A percentile compares a stretch with the other conserved stretches of the same genome.
These are phyloP conservation scores for Hemaris fuciformis DNA, from an alignment of 2,888 invertebrate genomes.

Conservation along the genomic window DNA sequence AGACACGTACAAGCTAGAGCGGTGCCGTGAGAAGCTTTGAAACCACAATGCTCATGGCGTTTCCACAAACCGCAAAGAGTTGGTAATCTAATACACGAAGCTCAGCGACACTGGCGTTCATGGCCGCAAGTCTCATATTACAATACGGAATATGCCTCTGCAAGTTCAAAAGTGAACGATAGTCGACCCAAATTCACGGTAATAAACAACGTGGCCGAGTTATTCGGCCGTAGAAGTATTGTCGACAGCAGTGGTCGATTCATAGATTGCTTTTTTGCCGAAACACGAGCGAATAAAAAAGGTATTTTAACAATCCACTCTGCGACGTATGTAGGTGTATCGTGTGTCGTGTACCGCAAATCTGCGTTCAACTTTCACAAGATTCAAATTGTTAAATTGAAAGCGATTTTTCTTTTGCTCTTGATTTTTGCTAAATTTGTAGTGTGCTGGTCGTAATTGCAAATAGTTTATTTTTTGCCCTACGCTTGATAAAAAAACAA, in stretches of 20 bases:
- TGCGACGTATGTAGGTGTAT: slow-evolving; percentile 64
- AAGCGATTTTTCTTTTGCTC: neutral
- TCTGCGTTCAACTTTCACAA: slow-evolving; percentile 50
- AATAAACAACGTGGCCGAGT: slow-evolving; percentile 35
- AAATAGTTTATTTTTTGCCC: neutral
- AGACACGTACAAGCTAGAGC: slow-evolving; percentile 38
- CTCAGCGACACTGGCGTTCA: slow-evolving; percentile 78
- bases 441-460: neutral
- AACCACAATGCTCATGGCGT: slow-evolving; percentile 75
- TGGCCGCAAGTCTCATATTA: slow-evolving; percentile 75
- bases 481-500: no score
- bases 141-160: slow-evolving; percentile 35
- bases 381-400: neutral
- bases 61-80: slow-evolving; percentile 75
- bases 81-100: slow-evolving; percentile 79
- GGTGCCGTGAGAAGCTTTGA: slow-evolving; percentile 69
- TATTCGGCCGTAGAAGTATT: slow-evolving; percentile 34
- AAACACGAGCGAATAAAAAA: slow-evolving; percentile 64
- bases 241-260: slow-evolving; percentile 58
- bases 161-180: slow-evolving; percentile 10
- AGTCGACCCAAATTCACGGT: slow-evolving; percentile 32
- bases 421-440: neutral
- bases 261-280: slow-evolving; percentile 76
- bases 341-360: slow-evolving; percentile 54
- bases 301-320: slow-evolving; percentile 37